phyloP scores from a whole-genome alignment of 2,888 invertebrate species.

The Andrena bucephala region DNA sequence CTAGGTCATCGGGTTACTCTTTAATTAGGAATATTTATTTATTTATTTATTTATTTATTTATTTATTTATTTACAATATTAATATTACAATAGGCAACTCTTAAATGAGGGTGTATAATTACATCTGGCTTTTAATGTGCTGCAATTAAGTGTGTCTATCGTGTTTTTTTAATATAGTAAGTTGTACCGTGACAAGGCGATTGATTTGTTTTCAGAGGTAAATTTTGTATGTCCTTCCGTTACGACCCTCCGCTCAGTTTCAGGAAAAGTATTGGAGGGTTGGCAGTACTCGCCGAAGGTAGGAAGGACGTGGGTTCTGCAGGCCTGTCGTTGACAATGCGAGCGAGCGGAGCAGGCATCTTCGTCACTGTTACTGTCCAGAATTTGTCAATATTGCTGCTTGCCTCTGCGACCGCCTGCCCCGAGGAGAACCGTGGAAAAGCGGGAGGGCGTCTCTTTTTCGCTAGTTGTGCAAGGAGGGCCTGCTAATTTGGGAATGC shows the following conservation, averaged over 20 bases:
- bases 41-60: too few relatives aligned
- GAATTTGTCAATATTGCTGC: slow-evolving; percentile 59
- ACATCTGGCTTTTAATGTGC: background rate
- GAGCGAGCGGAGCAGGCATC: slow-evolving; percentile 3
- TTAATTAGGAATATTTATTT: background rate
- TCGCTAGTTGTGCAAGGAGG: slow-evolving; percentile 11
- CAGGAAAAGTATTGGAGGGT: background rate
- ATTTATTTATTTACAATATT: too few relatives aligned
- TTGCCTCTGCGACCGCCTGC: background rate
- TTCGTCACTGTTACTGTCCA: slow-evolving; percentile 39
- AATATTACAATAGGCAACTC: background rate
- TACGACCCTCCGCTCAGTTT: background rate
- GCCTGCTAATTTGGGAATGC: slow-evolving; percentile 65
- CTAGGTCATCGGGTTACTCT: background rate
- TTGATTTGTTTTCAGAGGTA: slow-evolving; percentile 24
- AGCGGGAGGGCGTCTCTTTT: background rate
- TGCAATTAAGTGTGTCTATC: background rate
- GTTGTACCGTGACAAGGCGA: slow-evolving; percentile 5
- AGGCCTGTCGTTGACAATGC: slow-evolving; percentile 34
- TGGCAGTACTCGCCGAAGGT: background rate
- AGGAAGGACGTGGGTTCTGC: slow-evolving; percentile 12
- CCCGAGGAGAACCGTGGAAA: background rate
- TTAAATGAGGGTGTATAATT: background rate
- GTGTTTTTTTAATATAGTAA: background rate
- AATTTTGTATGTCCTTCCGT: slow-evolving; percentile 13